These are phyloP conservation scores for Archegozetes longisetosus DNA, from an alignment of 1,140 invertebrate genomes.

Conservation along the genomic window DNA sequence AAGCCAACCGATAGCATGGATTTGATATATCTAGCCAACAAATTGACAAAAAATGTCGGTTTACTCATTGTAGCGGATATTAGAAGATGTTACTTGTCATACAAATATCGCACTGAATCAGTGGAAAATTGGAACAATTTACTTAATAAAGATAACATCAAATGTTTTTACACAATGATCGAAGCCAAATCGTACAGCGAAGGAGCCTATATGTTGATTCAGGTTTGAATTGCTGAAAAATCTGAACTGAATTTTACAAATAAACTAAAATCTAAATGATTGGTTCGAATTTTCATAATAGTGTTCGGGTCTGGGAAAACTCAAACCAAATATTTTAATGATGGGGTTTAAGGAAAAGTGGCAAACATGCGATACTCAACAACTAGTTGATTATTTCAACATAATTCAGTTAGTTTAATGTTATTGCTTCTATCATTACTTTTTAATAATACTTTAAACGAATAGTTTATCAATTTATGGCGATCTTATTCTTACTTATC, in stretches of 20 bases:
- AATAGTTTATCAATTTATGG: too few species aligned
- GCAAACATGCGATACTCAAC: constrained; percentile 24
- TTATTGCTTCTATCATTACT: neutral
- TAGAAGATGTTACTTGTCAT: constrained; percentile 42
- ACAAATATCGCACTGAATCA: constrained; percentile 32
- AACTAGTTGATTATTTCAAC: constrained; percentile 31
- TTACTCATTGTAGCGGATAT: constrained; percentile 37
- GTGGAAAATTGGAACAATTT: constrained; percentile 31
- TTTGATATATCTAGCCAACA: constrained; percentile 39
- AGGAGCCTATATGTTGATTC: constrained; percentile 27
- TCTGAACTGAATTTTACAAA: too few species aligned
- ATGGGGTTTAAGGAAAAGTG: constrained; percentile 42
- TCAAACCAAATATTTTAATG: constrained; percentile 70
- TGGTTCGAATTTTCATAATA: too few species aligned
- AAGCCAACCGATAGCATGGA: constrained; percentile 33
- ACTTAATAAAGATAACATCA: constrained; percentile 32
- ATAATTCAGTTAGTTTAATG: constrained; percentile 30
- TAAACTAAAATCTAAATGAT: too few species aligned
- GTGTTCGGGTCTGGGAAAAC: too few species aligned
- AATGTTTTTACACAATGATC: constrained; percentile 35
- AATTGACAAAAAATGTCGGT: constrained; percentile 37
- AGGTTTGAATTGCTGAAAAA: too few species aligned
- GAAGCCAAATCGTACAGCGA: constrained; percentile 46
- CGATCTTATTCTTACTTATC: too few species aligned
- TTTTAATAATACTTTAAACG: neutral